phyloP scores from a whole-genome alignment of 2,888 invertebrate genomes.

The Lordiphosa fenestrarum region DNA sequence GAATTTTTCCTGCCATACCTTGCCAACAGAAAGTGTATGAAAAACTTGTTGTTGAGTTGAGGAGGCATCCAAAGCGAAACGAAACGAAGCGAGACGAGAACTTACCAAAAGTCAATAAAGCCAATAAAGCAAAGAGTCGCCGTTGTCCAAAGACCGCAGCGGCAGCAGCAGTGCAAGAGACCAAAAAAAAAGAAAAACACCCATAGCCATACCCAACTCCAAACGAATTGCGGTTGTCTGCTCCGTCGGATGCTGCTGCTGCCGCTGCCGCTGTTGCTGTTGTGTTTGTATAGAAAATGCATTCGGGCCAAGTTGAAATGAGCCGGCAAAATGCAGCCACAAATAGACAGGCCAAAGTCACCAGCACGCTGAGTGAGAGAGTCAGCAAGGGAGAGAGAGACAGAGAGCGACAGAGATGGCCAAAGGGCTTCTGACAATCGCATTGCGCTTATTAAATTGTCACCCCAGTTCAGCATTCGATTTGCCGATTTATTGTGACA shows the following conservation, averaged over 20 bases:
- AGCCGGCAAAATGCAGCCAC: conserved; percentile 59
- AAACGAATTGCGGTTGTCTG: conserved; percentile 39
- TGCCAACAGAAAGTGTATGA: conserved; percentile 20
- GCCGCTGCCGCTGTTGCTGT: conserved; percentile 6
- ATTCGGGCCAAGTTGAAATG: conserved; percentile 71
- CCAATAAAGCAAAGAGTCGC: conserved; percentile 61
- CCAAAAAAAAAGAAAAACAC: conserved; percentile 4
- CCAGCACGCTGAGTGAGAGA: conserved; percentile 41
- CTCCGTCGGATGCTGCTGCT: conserved; percentile 29
- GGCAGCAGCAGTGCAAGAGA: conserved; percentile 5
- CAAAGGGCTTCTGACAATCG: conserved; percentile 48
- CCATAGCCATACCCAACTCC: conserved; percentile 28
- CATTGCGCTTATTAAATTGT: conserved; percentile 63
- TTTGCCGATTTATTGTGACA: conserved; percentile 41
- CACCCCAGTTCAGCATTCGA: conserved; percentile 33
- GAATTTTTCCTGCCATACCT: too few species aligned
- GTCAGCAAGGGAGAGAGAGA: background rate
- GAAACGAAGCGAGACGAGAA: conserved; percentile 50
- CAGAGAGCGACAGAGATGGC: conserved; percentile 27
- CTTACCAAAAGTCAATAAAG: conserved; percentile 73
- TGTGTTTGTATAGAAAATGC: conserved; percentile 66
- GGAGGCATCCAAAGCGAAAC: conserved; percentile 33
- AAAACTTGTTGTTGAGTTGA: conserved; percentile 57
- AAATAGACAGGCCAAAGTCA: conserved; percentile 46
- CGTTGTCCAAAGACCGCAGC: conserved; percentile 36